Evolutionary conservation across 2,797 vertebrate species (phyloP).

Genomic region (Aeoliscus strigatus): DNA sequence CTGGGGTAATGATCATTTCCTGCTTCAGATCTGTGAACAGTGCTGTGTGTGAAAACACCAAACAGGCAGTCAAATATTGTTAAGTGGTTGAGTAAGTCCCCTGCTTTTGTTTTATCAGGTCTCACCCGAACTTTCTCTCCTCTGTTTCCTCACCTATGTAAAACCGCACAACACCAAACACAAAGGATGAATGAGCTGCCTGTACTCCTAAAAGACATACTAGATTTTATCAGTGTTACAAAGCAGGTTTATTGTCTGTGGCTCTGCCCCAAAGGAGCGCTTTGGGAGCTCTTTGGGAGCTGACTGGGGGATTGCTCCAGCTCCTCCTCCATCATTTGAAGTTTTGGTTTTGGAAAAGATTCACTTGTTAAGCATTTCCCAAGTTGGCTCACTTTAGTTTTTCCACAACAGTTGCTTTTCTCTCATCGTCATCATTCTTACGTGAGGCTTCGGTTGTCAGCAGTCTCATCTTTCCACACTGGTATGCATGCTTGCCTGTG

Average conservation of each 20-base stretch:
- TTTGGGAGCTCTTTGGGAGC: slow-evolving; percentile 8
- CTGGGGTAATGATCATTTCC: slow-evolving; percentile 21
- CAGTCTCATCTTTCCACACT: slow-evolving; percentile 46
- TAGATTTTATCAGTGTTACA: slow-evolving; percentile 38
- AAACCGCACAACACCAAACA: slow-evolving; percentile 24
- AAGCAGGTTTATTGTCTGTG: slow-evolving; percentile 28
- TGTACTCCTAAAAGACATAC: slow-evolving; percentile 25
- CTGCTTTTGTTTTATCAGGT: slow-evolving; percentile 40
- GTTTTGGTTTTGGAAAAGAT: slow-evolving; percentile 24
- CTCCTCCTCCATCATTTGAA: too few species aligned
- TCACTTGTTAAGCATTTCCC: slow-evolving; percentile 39
- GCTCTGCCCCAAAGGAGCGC: slow-evolving; percentile 16
- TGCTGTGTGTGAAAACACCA: slow-evolving; percentile 20
- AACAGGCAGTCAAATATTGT: slow-evolving; percentile 24
- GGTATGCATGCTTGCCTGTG: slow-evolving; percentile 16
- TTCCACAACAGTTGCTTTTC: slow-evolving; percentile 35
- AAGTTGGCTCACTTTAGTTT: slow-evolving; percentile 19
- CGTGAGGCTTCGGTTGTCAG: slow-evolving; percentile 33
- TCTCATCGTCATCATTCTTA: slow-evolving; percentile 41
- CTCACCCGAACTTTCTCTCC: slow-evolving; percentile 24
- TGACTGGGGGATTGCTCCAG: too few species aligned
- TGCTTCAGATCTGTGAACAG: slow-evolving; percentile 29
- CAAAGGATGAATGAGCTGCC: slow-evolving; percentile 37
- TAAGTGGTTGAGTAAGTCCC: slow-evolving; percentile 23
- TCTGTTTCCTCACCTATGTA: slow-evolving; percentile 17